phyloP scores from a whole-genome alignment of 2,797 vertebrate genomes.

The Rhinogobio ventralis region DNA sequence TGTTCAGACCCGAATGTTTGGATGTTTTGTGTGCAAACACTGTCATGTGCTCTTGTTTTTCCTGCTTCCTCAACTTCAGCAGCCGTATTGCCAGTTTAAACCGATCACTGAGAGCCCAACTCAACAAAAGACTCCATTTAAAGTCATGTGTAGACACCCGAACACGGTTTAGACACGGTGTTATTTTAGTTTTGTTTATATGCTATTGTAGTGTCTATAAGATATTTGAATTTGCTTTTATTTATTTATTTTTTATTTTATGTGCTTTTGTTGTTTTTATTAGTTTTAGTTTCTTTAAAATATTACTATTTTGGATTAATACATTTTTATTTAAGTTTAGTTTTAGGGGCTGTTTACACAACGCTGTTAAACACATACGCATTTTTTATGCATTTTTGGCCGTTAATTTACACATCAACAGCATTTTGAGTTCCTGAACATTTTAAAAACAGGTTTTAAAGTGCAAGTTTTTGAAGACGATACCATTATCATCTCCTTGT shows the following conservation, averaged over 20 bases:
- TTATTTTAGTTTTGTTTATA: not conserved
- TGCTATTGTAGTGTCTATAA: not conserved
- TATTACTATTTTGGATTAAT: too few relatives aligned
- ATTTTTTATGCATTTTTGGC: too few relatives aligned
- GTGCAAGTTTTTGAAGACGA: too few relatives aligned
- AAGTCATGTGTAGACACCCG: not conserved
- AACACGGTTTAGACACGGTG: not conserved
- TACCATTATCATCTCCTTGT: not conserved
- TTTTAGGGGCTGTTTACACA: not conserved
- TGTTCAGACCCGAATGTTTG: conserved; percentile 18
- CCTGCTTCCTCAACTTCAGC: not conserved
- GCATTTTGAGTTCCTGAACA: not conserved
- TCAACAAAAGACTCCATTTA: not conserved
- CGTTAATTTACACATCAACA: not conserved
- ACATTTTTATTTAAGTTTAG: not conserved
- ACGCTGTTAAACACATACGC: too few relatives aligned
- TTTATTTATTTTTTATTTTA: not conserved
- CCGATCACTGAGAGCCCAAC: not conserved
- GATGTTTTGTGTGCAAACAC: not conserved
- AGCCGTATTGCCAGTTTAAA: not conserved
- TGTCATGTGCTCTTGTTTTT: conserved; percentile 36
- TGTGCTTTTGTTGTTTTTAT: not conserved
- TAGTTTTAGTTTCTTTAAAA: not conserved
- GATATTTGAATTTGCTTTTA: not conserved
- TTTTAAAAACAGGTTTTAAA: not conserved